Conservation (phyloP, 92 coral and sea anemone genomes). For the Hydrozoanthus gracilis region DNA sequence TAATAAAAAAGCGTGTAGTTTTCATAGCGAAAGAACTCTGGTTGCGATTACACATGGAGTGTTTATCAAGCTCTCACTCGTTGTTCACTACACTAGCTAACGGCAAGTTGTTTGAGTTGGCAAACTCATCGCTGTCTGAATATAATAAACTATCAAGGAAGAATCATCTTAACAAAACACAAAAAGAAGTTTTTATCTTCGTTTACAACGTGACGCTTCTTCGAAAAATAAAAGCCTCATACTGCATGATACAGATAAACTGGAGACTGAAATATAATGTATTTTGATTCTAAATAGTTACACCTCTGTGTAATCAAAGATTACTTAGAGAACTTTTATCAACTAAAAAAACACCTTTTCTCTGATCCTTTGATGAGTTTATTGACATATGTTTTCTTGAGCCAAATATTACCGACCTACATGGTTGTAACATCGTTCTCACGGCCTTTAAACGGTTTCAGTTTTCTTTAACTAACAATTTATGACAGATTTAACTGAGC, state of each 20-base stretch:
- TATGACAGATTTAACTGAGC: background rate
- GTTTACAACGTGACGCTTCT: background rate
- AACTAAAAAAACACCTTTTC: background rate
- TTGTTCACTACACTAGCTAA: too few relatives aligned
- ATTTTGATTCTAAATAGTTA: constrained; percentile 21
- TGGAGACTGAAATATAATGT: background rate
- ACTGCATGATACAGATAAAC: background rate
- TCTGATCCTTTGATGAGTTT: background rate
- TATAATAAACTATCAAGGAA: too few relatives aligned
- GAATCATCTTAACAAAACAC: too few relatives aligned
- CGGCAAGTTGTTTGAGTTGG: too few relatives aligned
- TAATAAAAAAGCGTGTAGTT: too few relatives aligned
- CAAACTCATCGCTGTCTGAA: too few relatives aligned
- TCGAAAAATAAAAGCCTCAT: background rate
- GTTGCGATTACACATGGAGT: too few relatives aligned
- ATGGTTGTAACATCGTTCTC: constrained; percentile 9
- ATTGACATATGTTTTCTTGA: constrained; percentile 1
- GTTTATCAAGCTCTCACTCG: too few relatives aligned
- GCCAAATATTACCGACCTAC: background rate
- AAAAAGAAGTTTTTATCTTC: background rate
- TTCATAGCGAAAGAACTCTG: too few relatives aligned
- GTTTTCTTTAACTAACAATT: background rate
- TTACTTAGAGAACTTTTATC: background rate
- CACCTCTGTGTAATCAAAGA: constrained; percentile 26
- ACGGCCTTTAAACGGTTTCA: constrained; percentile 10